phyloP scores from a whole-genome alignment of 2,113 vertebrate species.

The Archilochus colubris region DNA sequence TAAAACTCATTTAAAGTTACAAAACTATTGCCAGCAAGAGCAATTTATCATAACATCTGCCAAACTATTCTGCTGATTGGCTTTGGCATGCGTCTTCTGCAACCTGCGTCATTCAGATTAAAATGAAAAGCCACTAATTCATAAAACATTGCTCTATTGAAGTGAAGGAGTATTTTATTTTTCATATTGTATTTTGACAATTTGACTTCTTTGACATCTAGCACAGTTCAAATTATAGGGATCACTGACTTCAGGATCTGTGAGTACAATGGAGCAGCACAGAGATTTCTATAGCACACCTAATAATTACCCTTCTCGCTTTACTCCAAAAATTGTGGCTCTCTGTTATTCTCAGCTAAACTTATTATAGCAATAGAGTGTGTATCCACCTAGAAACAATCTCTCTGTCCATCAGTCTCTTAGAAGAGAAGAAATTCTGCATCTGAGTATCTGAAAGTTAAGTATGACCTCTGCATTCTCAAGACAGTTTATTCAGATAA shows the following conservation, averaged over 20 bases:
- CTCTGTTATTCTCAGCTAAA: background rate
- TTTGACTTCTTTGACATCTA: background rate
- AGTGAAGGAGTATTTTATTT: background rate
- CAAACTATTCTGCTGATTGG: conserved; percentile 17
- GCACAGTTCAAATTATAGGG: background rate
- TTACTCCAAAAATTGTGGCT: background rate
- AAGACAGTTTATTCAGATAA: background rate
- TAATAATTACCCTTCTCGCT: background rate
- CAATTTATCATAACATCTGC: conserved; percentile 45
- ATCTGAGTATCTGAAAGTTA: background rate
- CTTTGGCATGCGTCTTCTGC: conserved; percentile 8
- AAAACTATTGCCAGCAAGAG: conserved; percentile 33
- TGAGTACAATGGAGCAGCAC: background rate
- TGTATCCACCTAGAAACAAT: background rate
- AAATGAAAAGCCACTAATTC: background rate
- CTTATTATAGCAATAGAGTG: background rate
- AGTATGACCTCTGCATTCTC: background rate
- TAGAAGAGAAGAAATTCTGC: background rate
- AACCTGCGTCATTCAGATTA: background rate
- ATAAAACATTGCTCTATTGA: background rate
- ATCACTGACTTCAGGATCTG: background rate
- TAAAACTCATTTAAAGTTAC: conserved; percentile 57
- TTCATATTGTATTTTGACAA: background rate
- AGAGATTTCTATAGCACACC: background rate
- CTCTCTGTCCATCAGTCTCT: background rate